Evolutionary conservation across 2,113 vertebrate species (phyloP).

Genomic region (Mastomys coucha): DNA sequence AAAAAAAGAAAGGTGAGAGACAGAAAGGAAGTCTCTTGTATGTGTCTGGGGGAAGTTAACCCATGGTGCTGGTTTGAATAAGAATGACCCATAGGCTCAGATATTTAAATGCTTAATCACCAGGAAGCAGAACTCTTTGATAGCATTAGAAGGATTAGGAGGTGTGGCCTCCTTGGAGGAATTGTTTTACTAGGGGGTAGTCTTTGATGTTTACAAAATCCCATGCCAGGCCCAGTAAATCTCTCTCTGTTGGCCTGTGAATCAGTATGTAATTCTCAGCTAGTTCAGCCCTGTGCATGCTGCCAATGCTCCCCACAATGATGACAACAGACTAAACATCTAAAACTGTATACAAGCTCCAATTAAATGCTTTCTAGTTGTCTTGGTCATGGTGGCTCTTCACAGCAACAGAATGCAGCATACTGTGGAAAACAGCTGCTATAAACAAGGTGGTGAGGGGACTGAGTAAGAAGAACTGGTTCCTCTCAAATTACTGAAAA

Average conservation of each 20-base stretch:
- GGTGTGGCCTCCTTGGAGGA: background rate
- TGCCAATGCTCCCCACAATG: background rate
- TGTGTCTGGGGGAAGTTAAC: background rate
- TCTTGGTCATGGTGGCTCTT: background rate
- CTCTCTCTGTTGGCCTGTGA: background rate
- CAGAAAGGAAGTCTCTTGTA: background rate
- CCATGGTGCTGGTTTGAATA: background rate
- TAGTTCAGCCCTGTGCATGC: no score
- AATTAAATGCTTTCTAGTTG: background rate
- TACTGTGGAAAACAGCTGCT: background rate
- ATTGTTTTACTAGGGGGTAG: background rate
- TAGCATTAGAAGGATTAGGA: background rate
- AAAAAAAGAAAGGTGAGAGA: no score
- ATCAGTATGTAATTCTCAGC: background rate
- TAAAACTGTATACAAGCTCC: background rate
- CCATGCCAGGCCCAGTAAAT: background rate
- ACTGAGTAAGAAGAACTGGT: background rate
- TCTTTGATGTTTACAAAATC: background rate
- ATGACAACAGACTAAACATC: background rate
- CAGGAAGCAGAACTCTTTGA: background rate
- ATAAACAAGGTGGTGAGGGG: background rate
- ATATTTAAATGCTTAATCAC: background rate
- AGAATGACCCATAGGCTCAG: background rate
- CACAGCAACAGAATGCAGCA: background rate
- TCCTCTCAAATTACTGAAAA: background rate